Percentiles rank a stretch among this genome's conserved stretches.
These are phyloP conservation scores for Parasteatoda tepidariorum DNA, from an alignment of 1,140 invertebrate species.

Conservation along the genomic window DNA sequence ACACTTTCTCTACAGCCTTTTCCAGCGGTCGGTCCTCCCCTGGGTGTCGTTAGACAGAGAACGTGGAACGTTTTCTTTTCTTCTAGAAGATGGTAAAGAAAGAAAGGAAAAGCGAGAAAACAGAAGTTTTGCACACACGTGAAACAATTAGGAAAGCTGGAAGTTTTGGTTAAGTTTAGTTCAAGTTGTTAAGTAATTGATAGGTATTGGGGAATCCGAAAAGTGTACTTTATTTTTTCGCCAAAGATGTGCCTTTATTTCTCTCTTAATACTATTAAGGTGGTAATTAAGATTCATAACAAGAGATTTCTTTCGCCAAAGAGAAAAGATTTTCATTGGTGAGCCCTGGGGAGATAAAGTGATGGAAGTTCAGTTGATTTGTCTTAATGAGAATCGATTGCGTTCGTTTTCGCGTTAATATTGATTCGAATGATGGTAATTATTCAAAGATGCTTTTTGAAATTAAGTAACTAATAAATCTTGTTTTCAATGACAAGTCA, in stretches of 20 bases:
- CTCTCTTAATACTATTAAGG: background rate
- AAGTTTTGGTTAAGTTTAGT: conserved; percentile 6
- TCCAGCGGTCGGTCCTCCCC: background rate
- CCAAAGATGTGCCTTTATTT: background rate
- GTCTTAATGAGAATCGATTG: too few species aligned
- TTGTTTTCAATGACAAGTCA: too few species aligned
- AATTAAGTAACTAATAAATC: too few species aligned
- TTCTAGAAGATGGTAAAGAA: background rate
- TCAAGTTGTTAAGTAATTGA: conserved; percentile 1
- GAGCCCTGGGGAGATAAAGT: too few species aligned
- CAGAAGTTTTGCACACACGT: conserved; percentile 9
- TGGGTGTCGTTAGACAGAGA: conserved; percentile 21
- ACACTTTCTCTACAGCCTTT: conserved; percentile 12
- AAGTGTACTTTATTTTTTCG: background rate
- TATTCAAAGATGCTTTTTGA: too few species aligned
- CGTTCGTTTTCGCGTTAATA: too few species aligned
- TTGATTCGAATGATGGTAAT: too few species aligned
- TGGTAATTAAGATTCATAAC: background rate
- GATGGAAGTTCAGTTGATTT: too few species aligned
- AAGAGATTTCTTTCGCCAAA: too few species aligned
- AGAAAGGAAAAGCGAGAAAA: background rate
- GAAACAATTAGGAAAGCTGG: conserved; percentile 11
- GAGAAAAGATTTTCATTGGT: too few species aligned
- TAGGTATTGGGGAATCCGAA: background rate
- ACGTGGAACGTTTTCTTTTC: conserved; percentile 26